phyloP scores from a whole-genome alignment of 2,797 vertebrate species.

The Huso huso region DNA sequence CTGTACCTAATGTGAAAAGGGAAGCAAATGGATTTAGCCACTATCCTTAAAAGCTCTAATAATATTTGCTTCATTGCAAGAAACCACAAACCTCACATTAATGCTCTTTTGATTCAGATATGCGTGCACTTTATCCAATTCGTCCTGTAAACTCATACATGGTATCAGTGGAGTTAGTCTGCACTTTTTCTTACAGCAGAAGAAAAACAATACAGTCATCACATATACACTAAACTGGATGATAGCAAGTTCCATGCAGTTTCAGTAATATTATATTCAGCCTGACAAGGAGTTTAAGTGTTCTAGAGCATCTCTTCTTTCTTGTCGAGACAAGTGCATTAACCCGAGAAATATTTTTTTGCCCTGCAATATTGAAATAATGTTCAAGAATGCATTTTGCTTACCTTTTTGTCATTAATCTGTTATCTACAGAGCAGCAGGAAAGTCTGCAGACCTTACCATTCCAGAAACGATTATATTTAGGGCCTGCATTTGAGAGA shows the following conservation, averaged over 20 bases:
- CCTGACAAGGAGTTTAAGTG: too few relatives aligned
- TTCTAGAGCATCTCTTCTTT: too few relatives aligned
- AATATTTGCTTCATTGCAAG: background rate
- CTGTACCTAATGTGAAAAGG: constrained; percentile 6
- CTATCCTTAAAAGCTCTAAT: constrained; percentile 4
- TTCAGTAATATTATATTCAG: too few relatives aligned
- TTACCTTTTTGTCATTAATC: constrained; percentile 11
- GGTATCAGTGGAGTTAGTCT: too few relatives aligned
- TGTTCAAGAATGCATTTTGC: constrained; percentile 8
- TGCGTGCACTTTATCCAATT: too few relatives aligned
- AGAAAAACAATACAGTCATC: too few relatives aligned
- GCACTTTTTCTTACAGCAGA: too few relatives aligned
- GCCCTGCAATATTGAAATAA: background rate
- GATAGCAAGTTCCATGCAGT: too few relatives aligned
- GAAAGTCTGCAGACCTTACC: background rate
- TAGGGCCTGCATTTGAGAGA: too few relatives aligned
- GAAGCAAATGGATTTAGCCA: background rate
- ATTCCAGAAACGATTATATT: background rate
- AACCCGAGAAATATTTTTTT: constrained; percentile 6
- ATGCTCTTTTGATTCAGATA: too few relatives aligned
- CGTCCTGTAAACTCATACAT: too few relatives aligned
- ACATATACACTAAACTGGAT: too few relatives aligned
- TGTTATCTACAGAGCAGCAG: constrained; percentile 6
- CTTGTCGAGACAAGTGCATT: constrained; percentile 1
- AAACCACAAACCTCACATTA: background rate